A percentile compares a stretch with the other conserved stretches of the same genome.
phyloP scores from a whole-genome alignment of 2,797 vertebrate species.

The Rhynchotus rufescens region DNA sequence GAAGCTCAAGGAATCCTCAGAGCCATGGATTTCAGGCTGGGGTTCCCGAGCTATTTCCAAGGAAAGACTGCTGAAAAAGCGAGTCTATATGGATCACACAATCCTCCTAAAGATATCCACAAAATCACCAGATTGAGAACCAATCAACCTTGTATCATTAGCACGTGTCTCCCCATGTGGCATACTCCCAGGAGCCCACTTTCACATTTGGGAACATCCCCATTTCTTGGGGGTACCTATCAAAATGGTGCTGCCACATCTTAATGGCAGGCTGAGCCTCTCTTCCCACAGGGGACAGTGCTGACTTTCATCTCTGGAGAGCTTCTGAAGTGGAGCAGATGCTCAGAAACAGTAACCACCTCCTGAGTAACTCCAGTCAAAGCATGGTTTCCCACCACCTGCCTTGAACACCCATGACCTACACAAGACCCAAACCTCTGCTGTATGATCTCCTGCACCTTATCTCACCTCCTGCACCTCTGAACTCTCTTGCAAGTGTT shows the following conservation, averaged over 20 bases:
- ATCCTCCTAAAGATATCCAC: background rate
- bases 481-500: background rate
- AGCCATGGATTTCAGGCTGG: background rate
- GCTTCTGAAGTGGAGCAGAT: background rate
- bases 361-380: background rate
- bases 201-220: background rate
- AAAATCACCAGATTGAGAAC: background rate
- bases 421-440: background rate
- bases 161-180: no score
- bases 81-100: background rate
- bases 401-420: accelerated
- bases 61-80: background rate
- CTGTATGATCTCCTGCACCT: accelerated
- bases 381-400: accelerated
- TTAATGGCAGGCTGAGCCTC: background rate
- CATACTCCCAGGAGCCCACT: no score
- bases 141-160: background rate
- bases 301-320: no score
- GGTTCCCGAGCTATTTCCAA: background rate
- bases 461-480: background rate
- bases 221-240: background rate
- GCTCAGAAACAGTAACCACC: background rate
- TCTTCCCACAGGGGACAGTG: background rate
- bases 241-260: background rate
- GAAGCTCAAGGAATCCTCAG: background rate